Percentiles rank a stretch among this genome's conserved stretches.
Conservation (phyloP, 2,888 invertebrate species). For the Willowsia nigromaculata region DNA sequence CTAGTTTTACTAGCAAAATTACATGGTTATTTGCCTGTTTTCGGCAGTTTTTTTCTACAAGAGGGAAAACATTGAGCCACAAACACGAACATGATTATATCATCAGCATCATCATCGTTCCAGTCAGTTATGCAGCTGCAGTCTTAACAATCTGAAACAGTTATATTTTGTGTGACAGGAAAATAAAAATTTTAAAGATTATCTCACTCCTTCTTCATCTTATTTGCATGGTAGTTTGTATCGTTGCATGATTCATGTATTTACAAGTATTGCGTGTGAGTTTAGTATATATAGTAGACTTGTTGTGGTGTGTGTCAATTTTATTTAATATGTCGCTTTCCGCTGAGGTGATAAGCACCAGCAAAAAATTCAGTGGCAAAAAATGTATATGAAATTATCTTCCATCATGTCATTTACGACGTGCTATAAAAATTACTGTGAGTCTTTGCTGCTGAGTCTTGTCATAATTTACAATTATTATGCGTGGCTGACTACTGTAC, state of each 20-base stretch:
- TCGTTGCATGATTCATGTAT: too few species aligned
- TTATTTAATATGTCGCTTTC: background rate
- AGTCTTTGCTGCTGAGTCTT: background rate
- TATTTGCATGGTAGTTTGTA: too few species aligned
- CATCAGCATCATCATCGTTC: background rate
- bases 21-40: conserved; percentile 44
- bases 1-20: conserved; percentile 35
- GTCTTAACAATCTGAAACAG: background rate
- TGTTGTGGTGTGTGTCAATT: background rate
- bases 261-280: background rate
- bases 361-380: background rate
- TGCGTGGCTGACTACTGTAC: background rate
- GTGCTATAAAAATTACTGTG: conserved; percentile 20
- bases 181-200: background rate
- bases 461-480: conserved; percentile 22
- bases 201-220: too few species aligned
- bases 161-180: background rate
- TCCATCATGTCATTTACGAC: conserved; percentile 29
- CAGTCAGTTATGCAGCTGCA: background rate
- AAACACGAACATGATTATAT: conserved; percentile 5
- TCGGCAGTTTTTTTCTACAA: background rate
- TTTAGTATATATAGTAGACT: background rate
- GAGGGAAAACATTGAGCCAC: background rate
- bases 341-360: background rate
- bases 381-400: background rate